Base-by-base conservation (phyloP, 2,113 vertebrate species). In the Orthonyx spaldingii region DNA sequence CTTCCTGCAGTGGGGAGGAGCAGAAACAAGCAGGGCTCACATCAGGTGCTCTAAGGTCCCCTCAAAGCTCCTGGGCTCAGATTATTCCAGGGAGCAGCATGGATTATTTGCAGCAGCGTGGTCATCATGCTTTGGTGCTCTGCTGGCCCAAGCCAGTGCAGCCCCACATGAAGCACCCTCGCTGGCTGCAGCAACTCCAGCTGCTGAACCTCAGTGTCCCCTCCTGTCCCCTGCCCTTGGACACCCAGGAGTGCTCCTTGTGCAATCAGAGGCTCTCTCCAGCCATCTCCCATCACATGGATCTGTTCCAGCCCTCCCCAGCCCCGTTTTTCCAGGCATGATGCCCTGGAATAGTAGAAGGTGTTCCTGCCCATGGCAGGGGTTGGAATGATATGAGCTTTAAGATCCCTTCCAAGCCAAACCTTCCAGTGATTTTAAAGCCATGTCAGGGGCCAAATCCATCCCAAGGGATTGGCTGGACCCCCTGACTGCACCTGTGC, bases 1-100 rank as follows among this genome's bases (percentile, higher is more conserved):
- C 94, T 99, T 99, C 96, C 99, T 99, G 95, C 90, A 94, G 92
- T 1, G 2, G 23, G 24, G 33, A 74, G 27, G 63, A 80, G 37
- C 9, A 70, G 13, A 42, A 68, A 2, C 22, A 16, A 93, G 46
- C 13, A 33, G 33, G 23, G 37, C 5, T 56, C 65, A 64, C 61
- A 4, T 0, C 30, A 0, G 1, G 27, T 19, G 44, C 61, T 44
- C 4, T 5, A 5, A 41, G 20, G 30, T 3, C 8, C 8, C 9
- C 47, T 24, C 13, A 26, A 24, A 61, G 44, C 26, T 49, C 39
- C 39, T 2, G 3, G 32, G 27, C 15, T 61, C 0, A 0, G 52
- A 3, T 27, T 33, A 13, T 37, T 70, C 16, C 1, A 0, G 61
- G 28, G 22, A 71, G 57, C 22, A 72, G 75, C 59, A 74, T 0